phyloP scores from a whole-genome alignment of 2,888 invertebrate species.

The Deroplatys truncata region DNA sequence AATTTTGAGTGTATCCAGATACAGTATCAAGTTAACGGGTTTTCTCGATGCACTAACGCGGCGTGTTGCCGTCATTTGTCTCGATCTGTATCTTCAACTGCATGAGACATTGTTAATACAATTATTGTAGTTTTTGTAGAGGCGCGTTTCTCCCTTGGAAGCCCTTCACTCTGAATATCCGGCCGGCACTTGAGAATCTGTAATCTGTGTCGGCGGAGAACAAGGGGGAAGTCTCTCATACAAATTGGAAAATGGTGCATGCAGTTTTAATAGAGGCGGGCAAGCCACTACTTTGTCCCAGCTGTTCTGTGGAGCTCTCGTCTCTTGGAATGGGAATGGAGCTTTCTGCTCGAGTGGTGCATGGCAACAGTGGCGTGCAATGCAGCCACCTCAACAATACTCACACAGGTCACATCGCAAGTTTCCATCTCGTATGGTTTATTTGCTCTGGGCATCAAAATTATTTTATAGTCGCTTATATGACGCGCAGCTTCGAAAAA shows the following conservation, averaged over 20 bases:
- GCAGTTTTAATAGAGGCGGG: neutral
- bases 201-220: neutral
- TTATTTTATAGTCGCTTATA: too few relatives aligned
- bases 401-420: too few relatives aligned
- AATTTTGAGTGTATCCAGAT: too few relatives aligned
- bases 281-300: neutral
- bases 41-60: too few relatives aligned
- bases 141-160: neutral
- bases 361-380: neutral
- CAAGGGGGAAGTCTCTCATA: neutral
- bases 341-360: neutral
- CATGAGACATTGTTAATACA: neutral
- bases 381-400: too few relatives aligned
- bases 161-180: neutral
- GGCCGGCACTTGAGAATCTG: neutral
- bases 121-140: neutral
- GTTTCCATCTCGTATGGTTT: too few relatives aligned
- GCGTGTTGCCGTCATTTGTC: neutral
- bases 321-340: neutral
- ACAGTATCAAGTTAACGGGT: too few relatives aligned
- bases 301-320: neutral
- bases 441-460: too few relatives aligned
- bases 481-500: too few relatives aligned
- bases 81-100: neutral
- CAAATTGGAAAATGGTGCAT: neutral